Conservation (phyloP, 2,797 vertebrate genomes). For the Anisognathus igniventris region DNA sequence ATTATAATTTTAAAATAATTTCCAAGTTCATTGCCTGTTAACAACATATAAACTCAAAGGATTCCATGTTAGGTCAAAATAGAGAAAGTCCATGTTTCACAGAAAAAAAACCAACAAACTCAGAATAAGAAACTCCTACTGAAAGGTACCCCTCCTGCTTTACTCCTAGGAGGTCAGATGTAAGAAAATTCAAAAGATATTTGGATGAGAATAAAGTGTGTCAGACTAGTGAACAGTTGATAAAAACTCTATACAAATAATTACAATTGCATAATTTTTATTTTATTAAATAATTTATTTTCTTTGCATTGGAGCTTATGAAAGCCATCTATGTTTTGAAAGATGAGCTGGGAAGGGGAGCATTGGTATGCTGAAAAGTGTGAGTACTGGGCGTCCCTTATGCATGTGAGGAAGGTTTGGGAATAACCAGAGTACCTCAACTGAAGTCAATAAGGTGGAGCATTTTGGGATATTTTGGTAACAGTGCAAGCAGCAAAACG, state of each 20-base stretch:
- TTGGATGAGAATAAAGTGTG: background rate
- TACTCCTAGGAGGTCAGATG: background rate
- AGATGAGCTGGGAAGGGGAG: background rate
- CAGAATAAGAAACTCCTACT: background rate
- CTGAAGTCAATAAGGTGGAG: background rate
- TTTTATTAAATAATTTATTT: background rate
- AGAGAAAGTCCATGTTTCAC: background rate
- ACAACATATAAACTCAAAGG: background rate
- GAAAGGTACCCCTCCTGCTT: background rate
- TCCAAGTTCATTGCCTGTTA: background rate
- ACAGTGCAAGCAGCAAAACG: background rate
- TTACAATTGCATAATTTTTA: background rate
- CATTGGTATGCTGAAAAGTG: background rate
- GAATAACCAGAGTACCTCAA: background rate
- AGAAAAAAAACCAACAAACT: background rate
- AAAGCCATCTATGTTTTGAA: background rate
- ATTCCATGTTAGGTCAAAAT: background rate
- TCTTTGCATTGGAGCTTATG: background rate
- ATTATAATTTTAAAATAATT: background rate
- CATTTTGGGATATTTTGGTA: fast-evolving
- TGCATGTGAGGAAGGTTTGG: background rate
- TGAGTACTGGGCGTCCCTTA: background rate
- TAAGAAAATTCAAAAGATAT: background rate
- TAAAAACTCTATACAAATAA: background rate
- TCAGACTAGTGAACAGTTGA: background rate